phyloP scores from a whole-genome alignment of 2,113 vertebrate genomes.

The Muntiacus muntjak region DNA sequence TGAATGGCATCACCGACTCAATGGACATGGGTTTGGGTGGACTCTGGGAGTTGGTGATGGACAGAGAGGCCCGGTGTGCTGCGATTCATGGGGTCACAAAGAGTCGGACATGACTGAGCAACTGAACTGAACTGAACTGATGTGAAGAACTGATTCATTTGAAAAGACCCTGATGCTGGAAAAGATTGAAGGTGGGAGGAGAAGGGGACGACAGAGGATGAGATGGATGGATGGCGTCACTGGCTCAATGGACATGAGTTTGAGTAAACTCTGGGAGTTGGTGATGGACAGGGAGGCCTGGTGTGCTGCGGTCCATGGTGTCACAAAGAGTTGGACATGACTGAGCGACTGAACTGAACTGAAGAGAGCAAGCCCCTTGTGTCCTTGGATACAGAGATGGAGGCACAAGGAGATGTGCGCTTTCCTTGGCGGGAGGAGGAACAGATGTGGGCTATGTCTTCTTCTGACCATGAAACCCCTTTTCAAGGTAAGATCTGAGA shows the following conservation, averaged over 20 bases:
- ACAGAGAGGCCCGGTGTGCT: too few species aligned
- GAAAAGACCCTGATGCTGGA: too few species aligned
- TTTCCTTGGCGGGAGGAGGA: not conserved
- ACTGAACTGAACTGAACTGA: not conserved
- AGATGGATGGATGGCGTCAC: too few species aligned
- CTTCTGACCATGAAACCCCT: not conserved
- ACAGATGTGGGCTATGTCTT: not conserved
- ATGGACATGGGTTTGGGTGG: not conserved
- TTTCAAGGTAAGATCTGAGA: not conserved
- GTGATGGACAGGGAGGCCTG: too few species aligned
- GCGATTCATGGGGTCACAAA: not conserved
- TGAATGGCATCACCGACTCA: not conserved
- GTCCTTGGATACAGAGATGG: not conserved
- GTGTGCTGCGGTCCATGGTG: too few species aligned
- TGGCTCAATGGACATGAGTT: too few species aligned
- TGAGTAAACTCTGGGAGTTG: too few species aligned
- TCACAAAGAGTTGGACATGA: too few species aligned
- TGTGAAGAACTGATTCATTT: too few species aligned
- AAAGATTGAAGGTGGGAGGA: too few species aligned
- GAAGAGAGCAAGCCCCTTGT: not conserved
- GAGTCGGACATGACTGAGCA: not conserved
- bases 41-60: not conserved
- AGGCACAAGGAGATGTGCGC: accelerated
- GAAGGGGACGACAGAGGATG: too few species aligned
- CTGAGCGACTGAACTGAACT: not conserved